Conservation (phyloP, 1,140 invertebrate genomes). For the Pseudomyrmex pallidus region DNA sequence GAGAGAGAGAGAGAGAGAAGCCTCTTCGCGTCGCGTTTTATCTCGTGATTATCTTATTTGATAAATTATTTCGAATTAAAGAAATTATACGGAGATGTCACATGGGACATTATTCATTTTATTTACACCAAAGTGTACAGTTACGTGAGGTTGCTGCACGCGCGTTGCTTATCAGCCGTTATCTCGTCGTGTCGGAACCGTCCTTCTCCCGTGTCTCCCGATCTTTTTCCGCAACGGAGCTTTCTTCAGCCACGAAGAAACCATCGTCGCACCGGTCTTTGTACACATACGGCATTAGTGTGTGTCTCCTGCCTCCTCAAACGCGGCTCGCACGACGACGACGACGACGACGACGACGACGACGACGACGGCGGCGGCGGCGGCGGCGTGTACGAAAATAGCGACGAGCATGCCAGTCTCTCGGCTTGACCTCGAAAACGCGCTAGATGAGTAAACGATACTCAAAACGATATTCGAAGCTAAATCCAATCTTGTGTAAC, state of each 20-base stretch:
- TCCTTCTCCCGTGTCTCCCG: slow-evolving; percentile 29
- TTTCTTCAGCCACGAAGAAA: slow-evolving; percentile 33
- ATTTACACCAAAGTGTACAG: not conserved
- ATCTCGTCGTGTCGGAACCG: slow-evolving; percentile 50
- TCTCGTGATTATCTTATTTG: too few relatives aligned
- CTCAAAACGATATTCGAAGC: too few relatives aligned
- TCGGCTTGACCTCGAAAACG: slow-evolving; percentile 32
- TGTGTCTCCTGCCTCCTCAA: slow-evolving; percentile 33
- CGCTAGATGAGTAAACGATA: slow-evolving; percentile 18
- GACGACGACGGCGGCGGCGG: not conserved
- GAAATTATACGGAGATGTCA: too few relatives aligned
- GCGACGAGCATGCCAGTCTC: slow-evolving; percentile 3
- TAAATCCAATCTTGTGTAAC: too few relatives aligned
- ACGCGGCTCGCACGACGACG: slow-evolving; percentile 5
- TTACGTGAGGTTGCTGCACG: slow-evolving; percentile 61
- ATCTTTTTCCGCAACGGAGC: slow-evolving; percentile 51
- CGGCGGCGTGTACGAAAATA: slow-evolving; percentile 12
- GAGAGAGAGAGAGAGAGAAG: too few relatives aligned
- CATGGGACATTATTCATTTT: too few relatives aligned
- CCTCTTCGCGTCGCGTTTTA: too few relatives aligned
- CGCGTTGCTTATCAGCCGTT: slow-evolving; percentile 56
- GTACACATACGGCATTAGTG: slow-evolving; percentile 54
- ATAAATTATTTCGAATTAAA: not conserved
- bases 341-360: not conserved
- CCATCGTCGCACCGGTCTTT: slow-evolving; percentile 26